Conservation (phyloP, 2,888 invertebrate species). For the Busseola fusca region DNA sequence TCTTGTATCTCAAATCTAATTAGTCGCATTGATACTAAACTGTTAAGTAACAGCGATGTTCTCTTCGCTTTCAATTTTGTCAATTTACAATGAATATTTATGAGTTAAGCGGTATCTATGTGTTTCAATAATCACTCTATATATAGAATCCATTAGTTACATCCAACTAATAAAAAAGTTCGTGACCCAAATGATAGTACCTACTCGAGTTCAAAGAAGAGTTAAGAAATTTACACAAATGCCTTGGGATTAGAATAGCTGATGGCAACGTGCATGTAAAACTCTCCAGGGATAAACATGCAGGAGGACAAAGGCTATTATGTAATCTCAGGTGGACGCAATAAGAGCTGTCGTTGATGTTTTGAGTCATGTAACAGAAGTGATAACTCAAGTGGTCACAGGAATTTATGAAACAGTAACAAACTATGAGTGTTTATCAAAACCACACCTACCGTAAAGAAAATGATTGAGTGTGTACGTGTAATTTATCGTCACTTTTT, state of each 20-base stretch:
- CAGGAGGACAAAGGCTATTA: constrained; percentile 70
- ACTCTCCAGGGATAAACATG: constrained; percentile 62
- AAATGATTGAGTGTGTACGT: constrained; percentile 32
- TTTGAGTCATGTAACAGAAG: constrained; percentile 36
- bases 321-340: constrained; percentile 44
- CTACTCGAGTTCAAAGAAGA: constrained; percentile 24
- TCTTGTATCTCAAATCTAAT: neutral
- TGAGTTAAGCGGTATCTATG: neutral
- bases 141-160: constrained; percentile 21
- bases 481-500: constrained; percentile 48
- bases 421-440: constrained; percentile 37
- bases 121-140: neutral
- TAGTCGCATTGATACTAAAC: neutral
- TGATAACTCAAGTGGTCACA: constrained; percentile 38
- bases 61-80: neutral
- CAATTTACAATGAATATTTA: neutral
- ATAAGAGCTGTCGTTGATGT: constrained; percentile 39
- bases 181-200: constrained; percentile 36
- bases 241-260: constrained; percentile 50
- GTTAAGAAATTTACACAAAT: constrained; percentile 46
- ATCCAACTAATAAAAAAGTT: constrained; percentile 16
- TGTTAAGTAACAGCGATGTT: neutral
- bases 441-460: constrained; percentile 52
- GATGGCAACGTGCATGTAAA: constrained; percentile 41
- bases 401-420: constrained; percentile 38